Base-by-base conservation (phyloP, 2,113 vertebrate species). In the human (Homo sapiens) region DNA sequence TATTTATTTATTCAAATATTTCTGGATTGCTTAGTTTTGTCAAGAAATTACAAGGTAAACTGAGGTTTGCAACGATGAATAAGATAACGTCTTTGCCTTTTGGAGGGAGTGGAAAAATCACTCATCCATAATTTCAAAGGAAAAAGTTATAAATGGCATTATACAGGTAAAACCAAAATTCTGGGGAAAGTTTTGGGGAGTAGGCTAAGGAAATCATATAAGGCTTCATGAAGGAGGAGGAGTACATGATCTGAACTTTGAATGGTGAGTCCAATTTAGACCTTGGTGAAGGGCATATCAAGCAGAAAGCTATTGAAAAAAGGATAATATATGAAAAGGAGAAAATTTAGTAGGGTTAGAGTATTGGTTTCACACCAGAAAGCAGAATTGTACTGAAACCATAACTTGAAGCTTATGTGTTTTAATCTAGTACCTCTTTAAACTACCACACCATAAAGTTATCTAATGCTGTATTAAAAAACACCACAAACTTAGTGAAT, bases 1-100 rank as follows among this genome's bases (percentile, higher is more conserved):
- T 20, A 72, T 70, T 92, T 91, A 48, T 88, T 70, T n/a, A 72
- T 89, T 93, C n/a, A 93, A 40, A 52, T 81, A 92, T 27, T 73
- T 89, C 4, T 79, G 13, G 38, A 83, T 48, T 79, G 0, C 78
- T 96, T 73, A 78, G 4, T 73, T 80, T 89, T 86, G 3, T 79
- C 38, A 81, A 95, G n/a, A 18, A 32, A 35, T 9, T 83, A 76
- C 2, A 45, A 78, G 14, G 7, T 87, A 27, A 45, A 75, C 25
- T 76, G 61, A 90, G 12, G 6, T 2, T 92, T 66, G n/a, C 6
- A 59, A 43, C 55, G 2, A 79, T 78, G 35, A 17, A 16, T 55
- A 43, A 73, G 30, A 70, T 66, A 40, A 0, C 8, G 35, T 22
- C 35, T 78, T 50, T 90, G 27, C 25, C 17, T 64, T 91, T 83